Base-by-base conservation (phyloP, 1,140 invertebrate species). In the Ectropis grisescens region DNA sequence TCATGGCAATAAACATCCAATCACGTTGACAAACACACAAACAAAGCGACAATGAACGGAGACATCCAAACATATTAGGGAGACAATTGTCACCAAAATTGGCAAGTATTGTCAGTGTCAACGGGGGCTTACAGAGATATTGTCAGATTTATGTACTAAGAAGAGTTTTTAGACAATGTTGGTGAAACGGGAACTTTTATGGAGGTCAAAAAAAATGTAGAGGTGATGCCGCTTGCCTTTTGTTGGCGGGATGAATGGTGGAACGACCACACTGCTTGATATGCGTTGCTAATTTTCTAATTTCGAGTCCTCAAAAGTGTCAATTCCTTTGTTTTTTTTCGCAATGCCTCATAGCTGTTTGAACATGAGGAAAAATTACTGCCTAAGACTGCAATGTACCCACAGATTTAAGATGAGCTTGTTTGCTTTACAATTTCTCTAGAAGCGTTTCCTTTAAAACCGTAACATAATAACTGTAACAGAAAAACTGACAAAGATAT, bases 31-130 rank as follows among this genome's bases (percentile, higher is more conserved):
- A 45, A 42, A 35, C 37, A 47, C 39, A 69, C 58, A 65, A 58
- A 46, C 26, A 33, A 31, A 29, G 2, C 4, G 40, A 65, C 56
- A 70, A 74, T 55, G 40, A 40, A 47, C 50, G 48, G 68, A 58
- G 66, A 71, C 60, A 79, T 75, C 70, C 72, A 75, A 79, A 79
- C 74, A 79, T 67, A 78, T 78, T 78, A 78, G 57, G 44, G 51
- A 23, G 30, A 28, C 22, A 29, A 60, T 78, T 78, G 71, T 78
- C 47, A 61, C 44, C 47, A 45, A 66, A 74, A 74, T 78, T 66
- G 64, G 58, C 37, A 46, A 40, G 33, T 51, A 58, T 78, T 75
- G 53, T 75, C 11, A 8, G 22, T 24, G 44, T 40, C 72, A 48
- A 68, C 72, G 64, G 72, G 70, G 54, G 68, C 66, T 49, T 47